Evolutionary conservation across 2,113 vertebrate genomes (phyloP), one percentile per base, ranked within the genome.

Genomic region (Pachypanchax playfairii): DNA sequence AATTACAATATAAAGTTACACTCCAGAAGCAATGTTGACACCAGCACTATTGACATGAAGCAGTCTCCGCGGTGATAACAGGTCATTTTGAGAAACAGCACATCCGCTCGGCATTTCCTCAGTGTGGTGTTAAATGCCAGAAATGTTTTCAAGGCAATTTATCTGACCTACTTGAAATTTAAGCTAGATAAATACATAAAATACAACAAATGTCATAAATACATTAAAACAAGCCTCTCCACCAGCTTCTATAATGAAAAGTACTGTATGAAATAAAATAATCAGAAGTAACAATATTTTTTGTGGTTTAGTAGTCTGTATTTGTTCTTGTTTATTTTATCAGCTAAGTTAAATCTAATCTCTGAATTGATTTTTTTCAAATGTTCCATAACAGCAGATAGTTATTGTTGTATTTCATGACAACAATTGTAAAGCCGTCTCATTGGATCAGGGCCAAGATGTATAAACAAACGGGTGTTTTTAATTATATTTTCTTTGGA

Each of bases 1-100:
- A 69, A 72, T 77, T 69, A 69, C 9, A 56, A 74, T 54, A 58
- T 54, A 36, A 62, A 69, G 54, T 31, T 0, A 65, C 60, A 43
- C 31, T 47, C 78, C 68, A 5, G 43, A 64, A 75, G 60, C 64
- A 49, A 52, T 63, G 61, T 60, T 67, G 71, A 78, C 77, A 72
- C 51, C 67, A 33, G 59, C 59, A 59, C 26, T 62, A 54, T 69
- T 69, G 56, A 70, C 53, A 70, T 53, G 13, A 73, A 70, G 65
- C 49, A 25, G 26, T 44, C 47, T 70, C 54, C 26, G 12, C 20
- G 28, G 58, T 46, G 55, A 62, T 46, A 69, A 70, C 41, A 35
- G 33, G 11, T 35, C 33, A 35, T 35, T 35, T 35, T 35, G 25
- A 42, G 22, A n/a, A n/a, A n/a, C 59, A 54, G 25, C 47, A 33